Base-by-base conservation (phyloP, 2,888 invertebrate species). In the Colostygia pectinataria region DNA sequence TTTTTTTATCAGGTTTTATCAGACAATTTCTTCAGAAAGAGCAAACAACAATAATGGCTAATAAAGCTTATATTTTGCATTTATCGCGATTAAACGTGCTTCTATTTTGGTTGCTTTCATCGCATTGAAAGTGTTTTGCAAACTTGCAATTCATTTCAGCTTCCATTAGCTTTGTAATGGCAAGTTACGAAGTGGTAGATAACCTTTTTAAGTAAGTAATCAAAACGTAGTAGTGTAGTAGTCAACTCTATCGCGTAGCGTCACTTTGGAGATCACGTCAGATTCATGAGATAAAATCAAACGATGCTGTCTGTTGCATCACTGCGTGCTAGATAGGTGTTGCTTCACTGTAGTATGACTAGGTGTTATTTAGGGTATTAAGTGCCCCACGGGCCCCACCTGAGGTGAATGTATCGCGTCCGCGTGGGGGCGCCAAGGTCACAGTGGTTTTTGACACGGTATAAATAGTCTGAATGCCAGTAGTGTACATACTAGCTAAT, bases 361-460 rank as follows among this genome's bases (percentile, higher is more conserved):
- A 53, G 47, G 43, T 59, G 59, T 61, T 61, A 57, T 62, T 64
- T 58, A 56, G 58, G 64, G 67, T 68, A 57, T 6, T 56, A 60
- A 64, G 59, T 54, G 66, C 80, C 81, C 76, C 74, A 65, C 77
- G 80, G 85, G 85, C 86, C 87, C 77, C 84, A 82, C 80, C 83
- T 80, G 85, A 89, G 89, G 89, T 89, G 88, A 89, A 89, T 72
- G 89, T 81, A 84, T 80, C 77, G 84, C 77, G 84, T 70, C 83
- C 86, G 85, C 78, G 87, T 79, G 87, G 86, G 83, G 87, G 87
- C 86, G 80, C 68, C 89, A 90, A 90, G 89, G 89, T 87, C 89
- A 78, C 72, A 64, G 73, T 74, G 78, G 89, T 86, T 89, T 89
- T 90, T 90, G 88, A 89, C 88, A 88, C 87, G 77, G 74, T 77